Base-by-base conservation (phyloP, 2,113 vertebrate genomes). In the Cyprinodon variegatus region DNA sequence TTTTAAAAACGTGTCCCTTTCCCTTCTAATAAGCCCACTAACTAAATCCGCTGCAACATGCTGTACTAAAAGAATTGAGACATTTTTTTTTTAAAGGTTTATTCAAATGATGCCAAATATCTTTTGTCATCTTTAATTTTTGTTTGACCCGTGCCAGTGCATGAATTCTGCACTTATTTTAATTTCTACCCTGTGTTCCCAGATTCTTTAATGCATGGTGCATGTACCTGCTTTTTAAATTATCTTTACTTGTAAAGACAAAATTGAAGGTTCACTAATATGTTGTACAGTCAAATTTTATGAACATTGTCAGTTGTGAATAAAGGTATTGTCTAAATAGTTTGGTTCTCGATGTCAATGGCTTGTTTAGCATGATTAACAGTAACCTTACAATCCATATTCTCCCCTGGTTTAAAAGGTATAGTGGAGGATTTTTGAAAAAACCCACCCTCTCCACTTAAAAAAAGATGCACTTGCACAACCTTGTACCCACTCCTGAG, bases 251-350 rank as follows among this genome's bases (percentile, higher is more conserved):
- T 84, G 72, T 62, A 70, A 74, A 83, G 3, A 77, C 63, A 38
- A 57, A 78, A 93, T 90, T 68, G 77, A 88, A 83, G 65, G 79
- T 83, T 76, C 77, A 69, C 73, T 78, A 60, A 14, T n/a, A n/a
- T 76, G 70, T 78, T 86, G 85, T 90, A 76, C 68, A 89, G 85
- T 87, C 77, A 48, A 70, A 37, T 79, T 83, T 83, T 85, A 83
- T 92, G 86, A 90, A 86, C 90, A 88, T 91, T 73, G 74, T 93
- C 92, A 77, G 41, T 81, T 83, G 83, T 89, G 65, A 94, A 95
- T 94, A 93, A 93, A 94, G 73, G 74, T 87, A 79, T 84, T 91
- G 74, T 83, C 79, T 85, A 85, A 85, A 70, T 81, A 74, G 15
- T 4, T 37, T 10, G 7, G 22, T 4, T 8, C 50, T n/a, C 50